Conservation (phyloP, 2,113 vertebrate species). For the Pterophyllum scalare region DNA sequence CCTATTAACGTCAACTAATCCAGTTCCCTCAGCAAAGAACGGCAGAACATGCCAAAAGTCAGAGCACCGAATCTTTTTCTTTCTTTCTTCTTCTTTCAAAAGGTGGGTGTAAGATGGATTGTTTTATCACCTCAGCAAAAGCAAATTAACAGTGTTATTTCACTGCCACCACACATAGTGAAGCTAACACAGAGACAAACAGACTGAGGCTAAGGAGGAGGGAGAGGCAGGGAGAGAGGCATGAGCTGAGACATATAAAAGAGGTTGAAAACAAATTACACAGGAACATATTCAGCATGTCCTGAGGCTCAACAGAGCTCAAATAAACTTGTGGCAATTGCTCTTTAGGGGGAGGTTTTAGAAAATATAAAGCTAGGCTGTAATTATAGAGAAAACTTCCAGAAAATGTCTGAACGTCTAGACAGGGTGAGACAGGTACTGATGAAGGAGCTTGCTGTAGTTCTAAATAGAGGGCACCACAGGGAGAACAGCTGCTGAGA, state of each 20-base stretch:
- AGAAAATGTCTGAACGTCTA: constrained; percentile 30
- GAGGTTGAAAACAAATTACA: constrained; percentile 13
- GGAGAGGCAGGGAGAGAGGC: neutral
- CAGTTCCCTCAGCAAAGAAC: constrained; percentile 43
- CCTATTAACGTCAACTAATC: constrained; percentile 70
- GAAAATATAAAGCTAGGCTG: constrained; percentile 20
- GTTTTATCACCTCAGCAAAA: constrained; percentile 60
- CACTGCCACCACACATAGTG: constrained; percentile 10
- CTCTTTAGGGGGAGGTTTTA: constrained; percentile 24
- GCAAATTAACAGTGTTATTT: constrained; percentile 59
- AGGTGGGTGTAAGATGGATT: constrained; percentile 37
- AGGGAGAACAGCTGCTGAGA: constrained; percentile 4
- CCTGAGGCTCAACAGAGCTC: constrained; percentile 10
- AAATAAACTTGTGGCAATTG: constrained; percentile 14
- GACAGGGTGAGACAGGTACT: constrained; percentile 33
- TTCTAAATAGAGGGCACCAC: neutral
- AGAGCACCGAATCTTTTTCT: neutral
- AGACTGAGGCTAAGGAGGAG: neutral
- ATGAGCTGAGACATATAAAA: constrained; percentile 1
- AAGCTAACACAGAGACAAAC: constrained; percentile 40
- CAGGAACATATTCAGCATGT: constrained; percentile 11
- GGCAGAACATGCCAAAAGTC: constrained; percentile 36
- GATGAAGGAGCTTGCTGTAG: constrained; percentile 6
- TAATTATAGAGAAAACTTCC: constrained; percentile 36
- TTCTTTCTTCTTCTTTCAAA: neutral